A percentile compares a stretch with the other conserved stretches of the same genome.
phyloP scores from a whole-genome alignment of 1,140 invertebrate species.

The Temnothorax nylanderi region DNA sequence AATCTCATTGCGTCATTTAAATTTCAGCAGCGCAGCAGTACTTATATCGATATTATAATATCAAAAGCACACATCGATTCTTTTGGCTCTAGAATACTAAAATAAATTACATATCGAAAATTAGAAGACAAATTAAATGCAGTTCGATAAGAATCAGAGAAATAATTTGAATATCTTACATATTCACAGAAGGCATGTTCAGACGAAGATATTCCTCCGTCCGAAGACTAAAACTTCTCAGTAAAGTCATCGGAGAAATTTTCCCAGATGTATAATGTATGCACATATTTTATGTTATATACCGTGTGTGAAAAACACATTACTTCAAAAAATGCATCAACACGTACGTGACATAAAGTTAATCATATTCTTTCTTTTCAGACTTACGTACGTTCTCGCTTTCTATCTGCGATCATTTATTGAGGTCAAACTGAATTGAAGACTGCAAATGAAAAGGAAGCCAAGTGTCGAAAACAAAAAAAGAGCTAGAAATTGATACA shows the following conservation, averaged over 20 bases:
- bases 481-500: background rate
- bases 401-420: background rate
- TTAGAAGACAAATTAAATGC: background rate
- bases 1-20: background rate
- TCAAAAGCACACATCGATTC: background rate
- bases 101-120: conserved; percentile 18
- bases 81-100: background rate
- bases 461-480: background rate
- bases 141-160: background rate
- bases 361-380: conserved; percentile 16
- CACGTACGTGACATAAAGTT: conserved; percentile 49
- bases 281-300: background rate
- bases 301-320: background rate
- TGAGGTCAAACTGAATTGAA: conserved; percentile 2
- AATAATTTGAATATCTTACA: background rate
- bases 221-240: background rate
- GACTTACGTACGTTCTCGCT: background rate
- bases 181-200: background rate
- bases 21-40: background rate
- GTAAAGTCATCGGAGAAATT: background rate
- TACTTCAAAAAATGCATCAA: conserved; percentile 25
- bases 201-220: background rate
- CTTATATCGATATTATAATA: background rate
- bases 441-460: background rate
- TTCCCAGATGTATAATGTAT: background rate